Percentiles rank a stretch among this genome's conserved stretches.
Conservation (phyloP, 2,888 invertebrate species). For the Limenitis camilla region DNA sequence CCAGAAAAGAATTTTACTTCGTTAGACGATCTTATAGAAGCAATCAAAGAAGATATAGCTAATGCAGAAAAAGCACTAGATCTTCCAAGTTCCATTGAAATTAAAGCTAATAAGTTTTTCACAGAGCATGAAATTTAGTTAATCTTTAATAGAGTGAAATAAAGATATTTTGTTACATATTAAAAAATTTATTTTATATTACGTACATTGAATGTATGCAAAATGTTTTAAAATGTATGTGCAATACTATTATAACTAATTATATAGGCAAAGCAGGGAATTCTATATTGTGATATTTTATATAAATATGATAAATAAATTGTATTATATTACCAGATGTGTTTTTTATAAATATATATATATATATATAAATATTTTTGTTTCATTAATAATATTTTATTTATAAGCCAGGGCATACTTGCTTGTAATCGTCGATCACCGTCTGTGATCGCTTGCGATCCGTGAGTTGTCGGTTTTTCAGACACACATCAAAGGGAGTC, state of each 20-base stretch:
- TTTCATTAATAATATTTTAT: too few relatives aligned
- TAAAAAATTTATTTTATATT: background rate
- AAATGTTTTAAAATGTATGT: background rate
- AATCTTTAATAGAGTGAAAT: background rate
- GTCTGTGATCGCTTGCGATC: too few relatives aligned
- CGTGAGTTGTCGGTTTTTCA: too few relatives aligned
- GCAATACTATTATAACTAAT: background rate
- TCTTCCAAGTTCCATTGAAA: constrained; percentile 58
- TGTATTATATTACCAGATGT: background rate
- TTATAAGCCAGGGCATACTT: too few relatives aligned
- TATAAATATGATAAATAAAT: constrained; percentile 19
- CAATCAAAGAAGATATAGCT: constrained; percentile 86
- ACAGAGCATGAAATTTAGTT: constrained; percentile 9
- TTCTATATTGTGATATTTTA: constrained; percentile 36
- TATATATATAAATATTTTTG: too few relatives aligned
- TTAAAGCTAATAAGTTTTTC: constrained; percentile 74
- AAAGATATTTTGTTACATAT: background rate
- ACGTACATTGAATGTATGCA: too few relatives aligned
- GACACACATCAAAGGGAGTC: too few relatives aligned
- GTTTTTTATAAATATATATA: background rate
- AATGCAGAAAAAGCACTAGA: constrained; percentile 78
- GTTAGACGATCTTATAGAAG: constrained; percentile 81
- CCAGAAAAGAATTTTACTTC: constrained; percentile 88
- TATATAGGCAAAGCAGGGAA: constrained; percentile 10
- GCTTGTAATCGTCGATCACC: too few relatives aligned